A percentile compares a stretch with the other conserved stretches of the same genome.
phyloP scores from a whole-genome alignment of 1,140 invertebrate genomes.

The Teleopsis dalmanni region DNA sequence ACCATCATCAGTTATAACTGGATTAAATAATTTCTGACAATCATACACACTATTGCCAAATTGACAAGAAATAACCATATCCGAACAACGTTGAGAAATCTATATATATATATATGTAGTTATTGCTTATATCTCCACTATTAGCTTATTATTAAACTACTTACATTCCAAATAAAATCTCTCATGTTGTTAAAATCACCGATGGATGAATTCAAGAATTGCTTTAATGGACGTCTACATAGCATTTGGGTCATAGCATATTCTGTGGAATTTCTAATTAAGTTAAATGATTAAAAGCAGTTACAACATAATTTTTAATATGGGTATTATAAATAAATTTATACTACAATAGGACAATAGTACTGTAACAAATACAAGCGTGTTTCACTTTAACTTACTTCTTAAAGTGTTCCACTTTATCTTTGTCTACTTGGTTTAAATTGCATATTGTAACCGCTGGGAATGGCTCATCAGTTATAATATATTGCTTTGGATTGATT shows the following conservation, averaged over 20 bases:
- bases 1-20: slow-evolving; percentile 70
- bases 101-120: slow-evolving; percentile 5
- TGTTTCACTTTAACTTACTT: background rate
- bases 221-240: slow-evolving; percentile 46
- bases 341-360: slow-evolving; percentile 49
- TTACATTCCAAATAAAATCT: slow-evolving; percentile 11
- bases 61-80: slow-evolving; percentile 58
- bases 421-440: slow-evolving; percentile 52
- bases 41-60: slow-evolving; percentile 54
- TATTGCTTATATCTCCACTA: background rate
- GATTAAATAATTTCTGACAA: slow-evolving; percentile 63
- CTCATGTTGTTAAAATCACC: slow-evolving; percentile 11
- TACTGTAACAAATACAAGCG: no score
- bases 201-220: background rate
- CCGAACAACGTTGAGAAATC: slow-evolving; percentile 57
- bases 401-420: slow-evolving; percentile 3
- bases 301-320: background rate
- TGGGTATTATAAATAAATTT: slow-evolving; percentile 45
- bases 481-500: slow-evolving; percentile 8
- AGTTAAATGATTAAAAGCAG: background rate
- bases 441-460: slow-evolving; percentile 16
- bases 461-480: slow-evolving; percentile 11
- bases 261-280: slow-evolving; percentile 9
- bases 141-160: background rate
- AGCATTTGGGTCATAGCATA: slow-evolving; percentile 46